These are phyloP conservation scores for Nerophis lumbriciformis DNA, from an alignment of 2,113 vertebrate species.

Conservation along the genomic window DNA sequence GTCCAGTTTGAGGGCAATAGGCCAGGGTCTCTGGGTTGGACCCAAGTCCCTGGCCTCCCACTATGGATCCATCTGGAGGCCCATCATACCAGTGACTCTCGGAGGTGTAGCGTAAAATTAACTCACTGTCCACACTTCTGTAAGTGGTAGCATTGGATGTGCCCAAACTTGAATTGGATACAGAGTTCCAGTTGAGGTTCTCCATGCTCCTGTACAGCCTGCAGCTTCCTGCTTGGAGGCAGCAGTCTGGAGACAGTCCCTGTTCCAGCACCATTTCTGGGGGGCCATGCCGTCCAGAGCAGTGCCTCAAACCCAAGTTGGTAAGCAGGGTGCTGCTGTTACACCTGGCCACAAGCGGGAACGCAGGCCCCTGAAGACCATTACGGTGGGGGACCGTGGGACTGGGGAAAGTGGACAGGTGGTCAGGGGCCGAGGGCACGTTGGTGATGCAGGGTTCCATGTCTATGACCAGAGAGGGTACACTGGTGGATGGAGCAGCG, in stretches of 20 bases:
- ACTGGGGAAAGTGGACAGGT: conserved; percentile 70
- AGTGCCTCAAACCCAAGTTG: conserved; percentile 76
- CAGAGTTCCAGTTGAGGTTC: conserved; percentile 78
- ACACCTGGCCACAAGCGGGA: conserved; percentile 74
- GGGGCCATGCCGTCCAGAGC: conserved; percentile 60
- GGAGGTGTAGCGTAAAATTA: conserved; percentile 73
- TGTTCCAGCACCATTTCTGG: conserved; percentile 37
- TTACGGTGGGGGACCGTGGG: conserved; percentile 22
- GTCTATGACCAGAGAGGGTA: conserved; percentile 66
- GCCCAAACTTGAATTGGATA: conserved; percentile 62
- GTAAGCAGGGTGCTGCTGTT: conserved; percentile 75
- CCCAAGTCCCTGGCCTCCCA: background rate
- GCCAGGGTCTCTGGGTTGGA: conserved; percentile 61
- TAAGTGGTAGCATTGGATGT: conserved; percentile 58
- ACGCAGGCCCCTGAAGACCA: conserved; percentile 66
- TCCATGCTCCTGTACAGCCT: conserved; percentile 84
- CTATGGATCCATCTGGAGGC: conserved; percentile 54
- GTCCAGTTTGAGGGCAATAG: conserved; percentile 53
- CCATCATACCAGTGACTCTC: conserved; percentile 72
- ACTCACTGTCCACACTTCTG: conserved; percentile 76
- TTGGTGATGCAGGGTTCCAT: conserved; percentile 71
- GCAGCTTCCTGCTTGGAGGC: conserved; percentile 13
- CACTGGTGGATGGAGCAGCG: conserved; percentile 57
- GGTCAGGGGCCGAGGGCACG: conserved; percentile 67
- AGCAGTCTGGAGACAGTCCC: conserved; percentile 26